These are phyloP conservation scores for Rapana venosa DNA, from an alignment of 2,888 invertebrate genomes.

Conservation along the genomic window DNA sequence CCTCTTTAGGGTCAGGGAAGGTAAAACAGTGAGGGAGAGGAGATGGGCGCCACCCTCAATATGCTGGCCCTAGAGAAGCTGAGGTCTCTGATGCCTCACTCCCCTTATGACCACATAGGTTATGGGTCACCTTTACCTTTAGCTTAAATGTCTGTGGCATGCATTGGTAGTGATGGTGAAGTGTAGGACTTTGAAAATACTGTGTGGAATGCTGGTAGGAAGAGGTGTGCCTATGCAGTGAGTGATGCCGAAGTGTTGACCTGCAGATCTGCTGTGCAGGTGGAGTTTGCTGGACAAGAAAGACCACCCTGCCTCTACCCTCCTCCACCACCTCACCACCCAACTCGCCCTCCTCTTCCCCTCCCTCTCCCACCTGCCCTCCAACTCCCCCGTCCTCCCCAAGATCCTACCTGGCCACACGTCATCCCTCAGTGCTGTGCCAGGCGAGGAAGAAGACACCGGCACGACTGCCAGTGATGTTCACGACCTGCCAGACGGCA, in stretches of 20 bases:
- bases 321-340: conserved; percentile 2
- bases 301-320: conserved; percentile 7
- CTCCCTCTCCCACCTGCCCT: neutral
- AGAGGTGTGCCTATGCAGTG: neutral
- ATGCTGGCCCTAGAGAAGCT: no score
- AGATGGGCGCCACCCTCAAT: no score
- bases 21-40: no score
- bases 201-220: neutral
- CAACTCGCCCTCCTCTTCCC: neutral
- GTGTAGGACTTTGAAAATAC: neutral
- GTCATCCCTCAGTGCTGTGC: neutral
- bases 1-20: no score
- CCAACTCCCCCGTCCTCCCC: conserved; percentile 22
- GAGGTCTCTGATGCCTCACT: no score
- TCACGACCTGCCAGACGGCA: neutral
- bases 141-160: no score
- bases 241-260: no score
- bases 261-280: neutral
- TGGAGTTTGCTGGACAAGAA: conserved; percentile 40
- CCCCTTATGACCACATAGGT: no score
- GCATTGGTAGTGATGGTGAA: neutral
- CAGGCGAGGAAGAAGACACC: neutral
- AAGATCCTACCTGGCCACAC: conserved; percentile 6
- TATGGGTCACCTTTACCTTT: no score
- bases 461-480: neutral